Evolutionary conservation across 2,888 invertebrate species (phyloP), one percentile per base, ranked within the genome.

Genomic region (Nomada fabriciana): DNA sequence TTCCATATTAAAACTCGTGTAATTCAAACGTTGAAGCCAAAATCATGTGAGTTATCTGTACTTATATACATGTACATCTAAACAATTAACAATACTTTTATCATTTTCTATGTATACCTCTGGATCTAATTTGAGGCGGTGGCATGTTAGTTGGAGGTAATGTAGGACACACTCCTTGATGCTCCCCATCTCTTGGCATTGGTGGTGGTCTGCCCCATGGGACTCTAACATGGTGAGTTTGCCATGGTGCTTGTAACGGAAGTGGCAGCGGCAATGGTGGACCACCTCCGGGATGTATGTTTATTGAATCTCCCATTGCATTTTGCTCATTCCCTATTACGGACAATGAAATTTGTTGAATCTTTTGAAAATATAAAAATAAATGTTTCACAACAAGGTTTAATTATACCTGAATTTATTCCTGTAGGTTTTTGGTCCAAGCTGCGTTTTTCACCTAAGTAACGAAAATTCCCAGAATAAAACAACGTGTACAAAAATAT

Each of bases 371-470:
- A 42, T 20, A 47, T 4, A 42, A 50, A 61, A 61, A 43, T 36
- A 36, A 65, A 20, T 43, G 36, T 55, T 50, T 25, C 36, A 47
- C 25, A 80, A 73, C 29, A 57, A 72, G 68, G 69, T 25, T 82
- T 74, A 60, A 57, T 23, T 72, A 72, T 89, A 93, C 93, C 93
- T 91, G 91, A 83, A 85, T 89, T 91, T 76, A 89, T 87, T 85
- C 90, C 91, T 68, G 88, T 70, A 81, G 89, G 70, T 75, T 90
- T 90, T 65, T 91, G 93, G 50, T 92, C 93, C 90, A 90, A 77
- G 82, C 83, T 88, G 76, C 92, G 92, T 86, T 93, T 93, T 75
- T 94, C 93, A 94, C 92, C 93, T 94, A 90, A 76, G 87, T 80
- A 82, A 89, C 85, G 73, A 84, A 86, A 85, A 84, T 60, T 20